Conservation (phyloP, 1,140 invertebrate species). For the Calliphora vicina region DNA sequence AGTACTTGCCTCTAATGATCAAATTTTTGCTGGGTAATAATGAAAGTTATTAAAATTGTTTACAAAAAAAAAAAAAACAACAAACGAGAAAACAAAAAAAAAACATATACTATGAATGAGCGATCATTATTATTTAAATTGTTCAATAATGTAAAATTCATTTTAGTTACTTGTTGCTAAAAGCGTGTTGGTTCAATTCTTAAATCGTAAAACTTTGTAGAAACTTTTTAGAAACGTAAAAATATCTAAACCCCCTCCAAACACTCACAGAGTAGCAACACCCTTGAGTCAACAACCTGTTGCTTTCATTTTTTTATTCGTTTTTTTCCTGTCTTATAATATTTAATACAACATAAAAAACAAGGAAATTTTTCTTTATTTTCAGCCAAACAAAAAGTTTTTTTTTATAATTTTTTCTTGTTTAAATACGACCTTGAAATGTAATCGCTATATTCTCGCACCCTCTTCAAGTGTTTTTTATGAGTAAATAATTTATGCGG, state of each 20-base stretch:
- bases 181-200: neutral
- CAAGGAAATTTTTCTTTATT: neutral
- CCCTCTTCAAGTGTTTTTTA: slow-evolving; percentile 19
- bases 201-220: neutral
- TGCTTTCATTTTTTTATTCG: neutral
- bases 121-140: no score
- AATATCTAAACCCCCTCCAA: neutral
- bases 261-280: neutral
- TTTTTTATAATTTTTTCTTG: neutral
- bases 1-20: no score
- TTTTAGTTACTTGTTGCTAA: no score
- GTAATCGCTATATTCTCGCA: neutral
- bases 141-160: no score
- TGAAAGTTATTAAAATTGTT: neutral
- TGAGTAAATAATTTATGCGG: slow-evolving; percentile 40
- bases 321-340: neutral
- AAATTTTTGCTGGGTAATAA: no score
- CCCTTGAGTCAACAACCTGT: slow-evolving; percentile 24
- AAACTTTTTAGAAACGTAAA: neutral
- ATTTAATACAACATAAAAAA: slow-evolving; percentile 12
- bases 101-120: no score
- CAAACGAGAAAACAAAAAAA: no score
- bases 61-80: neutral
- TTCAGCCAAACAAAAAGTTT: slow-evolving; percentile 32
- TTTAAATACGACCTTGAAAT: slow-evolving; percentile 30